Evolutionary conservation across 2,797 vertebrate species (phyloP).

Genomic region (Lerista edwardsae): DNA sequence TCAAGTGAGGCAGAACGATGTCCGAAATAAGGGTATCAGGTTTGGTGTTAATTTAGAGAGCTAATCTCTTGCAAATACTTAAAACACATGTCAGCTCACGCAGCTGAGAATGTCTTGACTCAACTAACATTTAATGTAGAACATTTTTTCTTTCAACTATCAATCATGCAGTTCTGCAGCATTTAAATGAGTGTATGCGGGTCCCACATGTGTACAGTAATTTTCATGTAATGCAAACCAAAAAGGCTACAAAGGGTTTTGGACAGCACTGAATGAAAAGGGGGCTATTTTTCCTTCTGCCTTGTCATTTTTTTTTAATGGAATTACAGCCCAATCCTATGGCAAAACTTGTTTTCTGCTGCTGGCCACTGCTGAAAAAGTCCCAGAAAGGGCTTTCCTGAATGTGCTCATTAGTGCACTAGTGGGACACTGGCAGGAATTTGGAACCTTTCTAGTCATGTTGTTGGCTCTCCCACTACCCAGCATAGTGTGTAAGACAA

Average conservation of each 20-base stretch:
- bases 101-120: conserved; percentile 42
- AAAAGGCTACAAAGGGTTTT: conserved; percentile 15
- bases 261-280: conserved; percentile 16
- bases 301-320: neutral
- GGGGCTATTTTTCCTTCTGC: neutral
- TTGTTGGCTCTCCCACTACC: no score
- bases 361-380: no score
- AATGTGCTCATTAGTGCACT: no score
- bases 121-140: conserved; percentile 27
- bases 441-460: no score
- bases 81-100: conserved; percentile 41
- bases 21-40: conserved; percentile 44
- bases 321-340: neutral
- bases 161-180: conserved; percentile 50
- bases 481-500: no score
- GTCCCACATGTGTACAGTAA: conserved; percentile 37
- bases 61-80: conserved; percentile 19
- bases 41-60: conserved; percentile 44
- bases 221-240: conserved; percentile 32
- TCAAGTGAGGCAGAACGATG: conserved; percentile 18
- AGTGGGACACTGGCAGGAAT: no score
- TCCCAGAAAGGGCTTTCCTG: no score
- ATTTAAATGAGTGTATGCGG: conserved; percentile 54
- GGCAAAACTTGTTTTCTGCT: no score
- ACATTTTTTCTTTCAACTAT: conserved; percentile 14